Percentiles rank a stretch among this genome's conserved stretches.
phyloP scores from a whole-genome alignment of 2,888 invertebrate genomes.

The Ophioninae sp. region DNA sequence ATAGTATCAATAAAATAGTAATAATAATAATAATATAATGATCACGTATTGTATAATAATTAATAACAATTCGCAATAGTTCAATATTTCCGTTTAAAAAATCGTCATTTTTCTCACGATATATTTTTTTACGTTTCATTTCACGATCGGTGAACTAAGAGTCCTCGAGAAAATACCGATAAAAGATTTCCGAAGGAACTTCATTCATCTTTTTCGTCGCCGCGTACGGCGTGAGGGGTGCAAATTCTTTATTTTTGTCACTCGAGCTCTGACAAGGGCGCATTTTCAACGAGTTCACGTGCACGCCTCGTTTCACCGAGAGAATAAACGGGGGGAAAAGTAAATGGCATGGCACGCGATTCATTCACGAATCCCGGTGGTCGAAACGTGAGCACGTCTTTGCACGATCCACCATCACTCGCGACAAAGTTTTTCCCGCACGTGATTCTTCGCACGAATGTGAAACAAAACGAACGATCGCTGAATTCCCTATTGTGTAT shows the following conservation, averaged over 20 bases:
- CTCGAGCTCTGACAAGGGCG: constrained; percentile 3
- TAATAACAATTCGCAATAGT: too few species aligned
- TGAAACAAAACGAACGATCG: not conserved
- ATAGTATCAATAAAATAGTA: too few species aligned
- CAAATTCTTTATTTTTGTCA: constrained; percentile 10
- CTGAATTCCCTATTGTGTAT: not conserved
- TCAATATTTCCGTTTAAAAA: too few species aligned
- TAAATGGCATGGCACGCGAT: constrained; percentile 44
- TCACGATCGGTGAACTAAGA: not conserved
- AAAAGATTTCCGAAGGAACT: not conserved
- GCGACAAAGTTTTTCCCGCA: constrained; percentile 30
- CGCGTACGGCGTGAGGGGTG: not conserved
- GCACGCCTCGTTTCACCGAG: constrained; percentile 24
- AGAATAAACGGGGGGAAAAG: constrained; percentile 33
- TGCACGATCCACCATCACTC: constrained; percentile 6
- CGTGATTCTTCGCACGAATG: not conserved
- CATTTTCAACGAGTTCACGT: constrained; percentile 26
- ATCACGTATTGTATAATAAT: too few species aligned
- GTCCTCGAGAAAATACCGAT: not conserved
- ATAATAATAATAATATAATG: too few species aligned
- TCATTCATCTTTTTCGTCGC: not conserved
- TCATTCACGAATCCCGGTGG: constrained; percentile 43
- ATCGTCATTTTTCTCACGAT: too few species aligned
- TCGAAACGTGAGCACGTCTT: constrained; percentile 25
- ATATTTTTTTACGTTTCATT: not conserved